Evolutionary conservation across 1,140 invertebrate genomes (phyloP), one percentile per base, ranked within the genome.

Genomic region (Wasmannia auropunctata): DNA sequence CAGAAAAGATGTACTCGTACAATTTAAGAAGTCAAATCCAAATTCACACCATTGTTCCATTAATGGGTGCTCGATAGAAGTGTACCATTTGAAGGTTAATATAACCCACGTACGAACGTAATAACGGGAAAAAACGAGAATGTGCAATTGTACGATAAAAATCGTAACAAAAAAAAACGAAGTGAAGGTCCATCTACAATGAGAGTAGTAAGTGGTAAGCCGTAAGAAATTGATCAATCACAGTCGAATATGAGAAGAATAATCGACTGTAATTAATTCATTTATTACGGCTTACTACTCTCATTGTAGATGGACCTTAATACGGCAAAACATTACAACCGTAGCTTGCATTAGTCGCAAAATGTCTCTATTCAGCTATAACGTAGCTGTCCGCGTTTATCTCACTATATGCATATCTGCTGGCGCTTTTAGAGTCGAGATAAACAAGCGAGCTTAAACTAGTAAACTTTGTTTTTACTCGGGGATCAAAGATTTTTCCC

Each of bases 401-500:
- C 51, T 83, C 51, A 25, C 79, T 83, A 22, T 25, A 34, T 14
- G 65, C 49, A 43, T 74, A 46, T 19, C 40, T 60, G 51, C 67
- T 46, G 67, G 79, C 51, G 40, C 77, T 83, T 83, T n/a, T 60
- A 28, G 51, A 80, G 56, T 22, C 63, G 31, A 83, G 79, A 72
- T 60, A 83, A 83, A 83, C 67, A 83, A 72, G 56, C 67, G 79
- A 43, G 79, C 56, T 83, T 58, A 72, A 83, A 58, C 67, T 74
- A 54, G 51, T 43, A 60, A 83, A 74, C 67, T 74, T n/a, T 60
- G 67, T 83, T 83, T 83, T 83, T 58, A 72, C 51, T 31, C 34
- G 37, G 19, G 51, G 49, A 83, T 83, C 79, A 83, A 83, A 83
- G 79, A 83, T 83, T 83, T n/a, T 43, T 83, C 51, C 31, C n/a